Evolutionary conservation across 2,113 vertebrate species (phyloP), one percentile per base, ranked within the genome.

Genomic region (Pao palembangensis): DNA sequence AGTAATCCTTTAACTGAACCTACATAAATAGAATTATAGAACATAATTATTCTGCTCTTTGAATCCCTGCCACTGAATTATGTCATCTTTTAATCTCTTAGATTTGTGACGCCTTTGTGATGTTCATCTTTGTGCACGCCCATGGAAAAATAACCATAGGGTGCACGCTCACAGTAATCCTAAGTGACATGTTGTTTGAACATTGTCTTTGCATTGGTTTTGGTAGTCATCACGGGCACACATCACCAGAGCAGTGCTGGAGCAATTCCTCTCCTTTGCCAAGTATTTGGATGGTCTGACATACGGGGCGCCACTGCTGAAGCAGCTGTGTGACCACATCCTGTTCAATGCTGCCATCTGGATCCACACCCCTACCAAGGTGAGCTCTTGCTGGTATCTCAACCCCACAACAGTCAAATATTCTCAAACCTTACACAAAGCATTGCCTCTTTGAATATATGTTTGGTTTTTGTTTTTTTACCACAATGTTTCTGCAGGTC

Each of bases 331-430:
- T 81, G 97, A 99, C 88, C 97, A 99, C 67, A 93, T 98, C 76
- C 91, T 99, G 78, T 98, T 99, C 88, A 99, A 98, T 77, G 93
- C 96, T 17, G 95, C 96, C 80, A 98, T 99, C 87, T 99, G 97
- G 97, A 98, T 99, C 87, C 93, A 98, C 78, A 98, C 95, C 0
- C 96, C 97, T 58, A 94, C 95, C 71, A 98, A 98, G 93, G 97
- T 98, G 73, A 86, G 86, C 51, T 57, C 51, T 64, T 44, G 48
- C 53, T 60, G 51, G 67, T 55, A 57, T 31, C 59, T 8, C 19
- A 5, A 20, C 8, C 25, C 8, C 3, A 11, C 6, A 49, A 20
- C 18, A 42, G 47, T 42, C 19, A 42, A 14, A n/a, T 23, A 17
- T 41, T 19, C 34, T 38, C 8, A 38, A 38, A 38, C 34, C 34